Evolutionary conservation across 2,113 vertebrate species (phyloP), one percentile per base, ranked within the genome.

Genomic region (Chionodraco myersi): DNA sequence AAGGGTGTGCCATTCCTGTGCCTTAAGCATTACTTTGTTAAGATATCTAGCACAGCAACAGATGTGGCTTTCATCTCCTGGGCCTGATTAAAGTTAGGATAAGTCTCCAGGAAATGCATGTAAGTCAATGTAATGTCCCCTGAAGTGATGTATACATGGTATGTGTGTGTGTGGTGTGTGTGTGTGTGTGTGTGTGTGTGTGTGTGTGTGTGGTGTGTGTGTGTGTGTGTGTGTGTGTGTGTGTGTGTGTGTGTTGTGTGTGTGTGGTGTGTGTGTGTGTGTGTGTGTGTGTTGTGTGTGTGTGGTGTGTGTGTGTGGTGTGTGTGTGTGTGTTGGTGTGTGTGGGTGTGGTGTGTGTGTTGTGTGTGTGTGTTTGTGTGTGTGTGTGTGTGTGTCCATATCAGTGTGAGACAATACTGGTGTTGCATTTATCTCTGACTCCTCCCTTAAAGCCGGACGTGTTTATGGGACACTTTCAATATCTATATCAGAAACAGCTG

Each of bases 21-120:
- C 62, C 68, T 86, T 87, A 71, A 71, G 76, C 80, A 72, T 78
- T 56, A 13, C 75, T 83, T 78, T 71, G 77, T 84, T 75, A 72
- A 84, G 83, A 71, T 68, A 65, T 74, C 66, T 21, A 65, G 48
- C 18, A 2, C 49, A 53, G 23, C 48, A 82, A 62, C 66, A 84
- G 58, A 80, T 82, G 61, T 53, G 59, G 72, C 83, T 30, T 77
- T 88, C 69, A 88, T 87, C 84, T 80, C 45, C 23, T 21, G 21
- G 21, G 21, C 21, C 21, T 21, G 21, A 21, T 21, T 21, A 21
- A 21, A 21, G 21, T 21, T 21, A 21, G 21, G 21, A 21, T 21
- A 21, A 21, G 21, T 21, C 21, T 21, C 21, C 21, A 21, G 21
- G 21, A 21, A 21, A 21, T 21, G 21, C 21, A 21, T 21, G 21